These are phyloP conservation scores for Mus caroli DNA, from an alignment of 2,797 vertebrate species.

Conservation along the genomic window DNA sequence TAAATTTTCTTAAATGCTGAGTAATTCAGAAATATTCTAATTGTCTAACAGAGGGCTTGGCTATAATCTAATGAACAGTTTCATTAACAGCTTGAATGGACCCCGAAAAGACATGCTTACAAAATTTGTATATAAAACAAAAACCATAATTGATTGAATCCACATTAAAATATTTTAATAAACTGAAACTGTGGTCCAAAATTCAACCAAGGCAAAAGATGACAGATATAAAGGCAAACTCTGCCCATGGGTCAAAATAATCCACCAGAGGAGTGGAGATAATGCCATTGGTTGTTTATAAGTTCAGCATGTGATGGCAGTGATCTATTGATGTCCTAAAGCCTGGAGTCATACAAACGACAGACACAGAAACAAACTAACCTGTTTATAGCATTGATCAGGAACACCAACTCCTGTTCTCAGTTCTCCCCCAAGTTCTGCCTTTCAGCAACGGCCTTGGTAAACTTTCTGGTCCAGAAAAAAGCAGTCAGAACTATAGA, in stretches of 20 bases:
- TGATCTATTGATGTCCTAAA: background rate
- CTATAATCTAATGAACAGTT: constrained; percentile 53
- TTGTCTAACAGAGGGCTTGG: background rate
- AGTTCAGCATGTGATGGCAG: background rate
- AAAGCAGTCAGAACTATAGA: background rate
- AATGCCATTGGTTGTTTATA: background rate
- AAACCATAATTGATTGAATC: constrained; percentile 1
- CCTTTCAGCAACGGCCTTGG: background rate
- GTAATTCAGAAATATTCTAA: constrained; percentile 33
- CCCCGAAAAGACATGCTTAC: constrained; percentile 31
- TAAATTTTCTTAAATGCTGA: constrained; percentile 47
- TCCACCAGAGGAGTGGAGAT: background rate
- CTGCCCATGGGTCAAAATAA: background rate
- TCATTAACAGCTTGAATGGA: constrained; percentile 66
- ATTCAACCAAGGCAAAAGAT: background rate
- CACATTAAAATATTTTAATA: constrained; percentile 62
- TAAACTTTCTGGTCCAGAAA: background rate
- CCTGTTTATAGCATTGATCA: background rate
- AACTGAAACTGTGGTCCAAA: constrained; percentile 29
- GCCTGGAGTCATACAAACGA: background rate
- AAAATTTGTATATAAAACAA: constrained; percentile 61
- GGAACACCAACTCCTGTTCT: background rate
- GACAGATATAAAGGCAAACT: background rate
- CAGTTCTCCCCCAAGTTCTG: background rate
- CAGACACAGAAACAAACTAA: background rate